Evolutionary conservation across 2,113 vertebrate genomes (phyloP).

Genomic region (Dipodomys ordii): DNA sequence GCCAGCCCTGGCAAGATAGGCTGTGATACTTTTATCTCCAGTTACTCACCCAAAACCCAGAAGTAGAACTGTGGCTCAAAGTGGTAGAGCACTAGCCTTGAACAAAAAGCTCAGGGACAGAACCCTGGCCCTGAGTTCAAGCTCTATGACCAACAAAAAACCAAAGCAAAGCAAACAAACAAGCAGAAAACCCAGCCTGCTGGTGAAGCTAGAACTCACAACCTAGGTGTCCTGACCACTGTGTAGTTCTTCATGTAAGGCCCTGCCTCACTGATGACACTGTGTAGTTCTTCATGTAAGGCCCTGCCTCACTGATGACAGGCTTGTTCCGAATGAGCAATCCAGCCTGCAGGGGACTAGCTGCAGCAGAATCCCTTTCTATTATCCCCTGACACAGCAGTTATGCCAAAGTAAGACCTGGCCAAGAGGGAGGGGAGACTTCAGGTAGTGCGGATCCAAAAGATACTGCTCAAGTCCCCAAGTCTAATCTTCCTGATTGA

Average conservation of each 20-base stretch:
- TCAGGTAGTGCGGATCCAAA: too few species aligned
- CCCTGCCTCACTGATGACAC: fast-evolving
- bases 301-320: fast-evolving
- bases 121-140: too few species aligned
- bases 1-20: too few species aligned
- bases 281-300: neutral
- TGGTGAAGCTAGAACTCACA: neutral
- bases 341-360: fast-evolving
- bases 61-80: too few species aligned
- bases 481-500: neutral
- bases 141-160: too few species aligned
- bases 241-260: neutral
- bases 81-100: too few species aligned
- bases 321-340: neutral
- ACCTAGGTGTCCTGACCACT: neutral
- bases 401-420: neutral
- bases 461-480: neutral
- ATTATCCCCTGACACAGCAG: too few species aligned
- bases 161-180: too few species aligned
- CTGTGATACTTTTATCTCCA: too few species aligned
- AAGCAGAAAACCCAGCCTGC: too few species aligned
- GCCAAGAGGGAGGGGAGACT: neutral
- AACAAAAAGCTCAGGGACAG: too few species aligned
- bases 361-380: neutral
- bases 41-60: too few species aligned